Conservation (phyloP, 1,140 invertebrate species). For the Bathynomus jamesi region DNA sequence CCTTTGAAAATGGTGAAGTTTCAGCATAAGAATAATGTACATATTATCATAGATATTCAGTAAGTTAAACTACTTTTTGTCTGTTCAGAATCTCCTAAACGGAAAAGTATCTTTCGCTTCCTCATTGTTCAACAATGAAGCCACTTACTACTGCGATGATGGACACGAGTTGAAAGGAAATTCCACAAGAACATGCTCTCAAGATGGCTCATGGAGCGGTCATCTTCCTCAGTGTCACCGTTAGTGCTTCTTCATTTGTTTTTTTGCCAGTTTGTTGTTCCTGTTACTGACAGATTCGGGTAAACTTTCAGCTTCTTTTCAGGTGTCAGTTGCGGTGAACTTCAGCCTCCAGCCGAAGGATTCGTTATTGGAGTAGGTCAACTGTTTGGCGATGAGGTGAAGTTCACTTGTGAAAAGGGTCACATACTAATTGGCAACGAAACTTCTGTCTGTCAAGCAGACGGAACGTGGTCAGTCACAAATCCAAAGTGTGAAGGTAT, state of each 20-base stretch:
- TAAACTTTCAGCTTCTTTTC: not conserved
- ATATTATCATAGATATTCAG: not conserved
- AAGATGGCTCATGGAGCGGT: constrained; percentile 43
- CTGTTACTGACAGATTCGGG: not conserved
- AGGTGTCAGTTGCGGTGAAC: constrained; percentile 28
- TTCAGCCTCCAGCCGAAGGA: constrained; percentile 26
- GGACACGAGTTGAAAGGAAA: constrained; percentile 44
- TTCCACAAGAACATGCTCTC: constrained; percentile 41
- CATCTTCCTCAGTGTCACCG: constrained; percentile 37
- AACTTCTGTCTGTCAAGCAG: constrained; percentile 25
- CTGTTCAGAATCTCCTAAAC: constrained; percentile 19
- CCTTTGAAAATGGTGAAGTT: not conserved
- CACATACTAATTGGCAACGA: constrained; percentile 36
- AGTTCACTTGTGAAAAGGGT: constrained; percentile 37
- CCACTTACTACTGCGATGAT: constrained; percentile 42
- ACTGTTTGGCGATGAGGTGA: constrained; percentile 26
- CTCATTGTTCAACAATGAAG: constrained; percentile 18
- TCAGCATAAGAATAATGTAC: not conserved
- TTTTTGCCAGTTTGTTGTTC: not conserved
- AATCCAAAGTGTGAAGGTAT: constrained; percentile 38
- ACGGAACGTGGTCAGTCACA: constrained; percentile 8
- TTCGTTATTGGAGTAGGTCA: constrained; percentile 34
- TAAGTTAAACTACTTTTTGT: not conserved
- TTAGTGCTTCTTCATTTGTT: constrained; percentile 10
- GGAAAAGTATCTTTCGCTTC: constrained; percentile 14